phyloP scores from a whole-genome alignment of 1,140 invertebrate species.

The Euglossa dilemma region DNA sequence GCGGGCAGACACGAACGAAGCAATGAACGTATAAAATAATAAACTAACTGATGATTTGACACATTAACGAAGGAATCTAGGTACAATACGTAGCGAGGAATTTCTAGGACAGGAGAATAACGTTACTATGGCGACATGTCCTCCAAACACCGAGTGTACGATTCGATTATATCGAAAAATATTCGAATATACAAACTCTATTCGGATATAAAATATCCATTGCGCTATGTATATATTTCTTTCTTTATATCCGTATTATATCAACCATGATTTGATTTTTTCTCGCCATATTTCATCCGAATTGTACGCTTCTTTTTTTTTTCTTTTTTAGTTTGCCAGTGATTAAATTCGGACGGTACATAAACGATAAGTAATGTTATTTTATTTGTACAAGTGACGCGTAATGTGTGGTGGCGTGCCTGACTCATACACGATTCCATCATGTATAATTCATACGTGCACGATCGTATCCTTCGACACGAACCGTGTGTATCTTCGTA shows the following conservation, averaged over 20 bases:
- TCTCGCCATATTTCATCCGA: background rate
- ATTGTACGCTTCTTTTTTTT: background rate
- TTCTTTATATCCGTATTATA: background rate
- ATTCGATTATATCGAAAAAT: background rate
- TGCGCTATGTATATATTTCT: background rate
- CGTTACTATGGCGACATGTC: slow-evolving; percentile 58
- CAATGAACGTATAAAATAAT: slow-evolving; percentile 36
- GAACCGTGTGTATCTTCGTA: background rate
- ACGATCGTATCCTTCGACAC: background rate
- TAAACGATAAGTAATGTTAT: background rate
- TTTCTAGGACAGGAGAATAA: slow-evolving; percentile 62
- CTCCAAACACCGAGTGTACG: slow-evolving; percentile 51
- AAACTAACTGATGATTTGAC: slow-evolving; percentile 35
- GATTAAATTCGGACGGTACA: background rate
- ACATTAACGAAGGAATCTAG: slow-evolving; percentile 31
- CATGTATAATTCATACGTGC: slow-evolving; percentile 41
- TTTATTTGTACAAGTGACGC: slow-evolving; percentile 23
- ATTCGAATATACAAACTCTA: background rate
- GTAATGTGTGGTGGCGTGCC: background rate
- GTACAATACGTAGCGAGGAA: slow-evolving; percentile 36
- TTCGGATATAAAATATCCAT: background rate
- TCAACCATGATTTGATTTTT: background rate
- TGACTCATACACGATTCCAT: slow-evolving; percentile 30
- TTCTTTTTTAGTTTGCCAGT: background rate
- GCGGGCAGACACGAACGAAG: slow-evolving; percentile 10